These are phyloP conservation scores for Leptonema lineaticorne DNA, from an alignment of 1,140 invertebrate species.

Conservation along the genomic window DNA sequence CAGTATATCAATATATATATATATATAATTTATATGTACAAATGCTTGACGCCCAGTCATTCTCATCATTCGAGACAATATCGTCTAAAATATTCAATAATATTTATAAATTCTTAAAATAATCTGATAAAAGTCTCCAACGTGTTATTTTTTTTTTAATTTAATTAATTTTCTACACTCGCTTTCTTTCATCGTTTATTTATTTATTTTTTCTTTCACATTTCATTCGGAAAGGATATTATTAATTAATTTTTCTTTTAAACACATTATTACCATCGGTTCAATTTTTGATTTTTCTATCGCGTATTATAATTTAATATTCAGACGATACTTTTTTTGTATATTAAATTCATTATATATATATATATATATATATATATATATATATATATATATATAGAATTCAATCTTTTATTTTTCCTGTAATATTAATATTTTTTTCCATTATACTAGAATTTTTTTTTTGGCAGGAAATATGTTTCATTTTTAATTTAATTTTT, in stretches of 20 bases:
- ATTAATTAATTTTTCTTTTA: not conserved
- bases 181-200: not conserved
- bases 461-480: constrained; percentile 28
- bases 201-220: no score
- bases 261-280: not conserved
- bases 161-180: constrained; percentile 17
- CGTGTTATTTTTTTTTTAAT: not conserved
- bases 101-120: constrained; percentile 26
- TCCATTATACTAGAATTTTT: no score
- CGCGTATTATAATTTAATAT: not conserved
- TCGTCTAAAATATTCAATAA: constrained; percentile 22
- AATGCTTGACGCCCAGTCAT: constrained; percentile 23
- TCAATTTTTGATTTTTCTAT: not conserved
- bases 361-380: no score
- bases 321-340: not conserved
- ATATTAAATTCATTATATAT: no score
- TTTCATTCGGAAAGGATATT: no score
- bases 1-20: constrained; percentile 14
- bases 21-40: constrained; percentile 14
- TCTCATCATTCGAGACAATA: constrained; percentile 27
- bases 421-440: not conserved
- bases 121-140: constrained; percentile 24
- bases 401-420: constrained; percentile 8
- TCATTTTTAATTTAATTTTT: constrained; percentile 16
- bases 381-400: no score